phyloP scores from a whole-genome alignment of 37 sponge, comb jelly and placozoan species.

The Geodia barretti region DNA sequence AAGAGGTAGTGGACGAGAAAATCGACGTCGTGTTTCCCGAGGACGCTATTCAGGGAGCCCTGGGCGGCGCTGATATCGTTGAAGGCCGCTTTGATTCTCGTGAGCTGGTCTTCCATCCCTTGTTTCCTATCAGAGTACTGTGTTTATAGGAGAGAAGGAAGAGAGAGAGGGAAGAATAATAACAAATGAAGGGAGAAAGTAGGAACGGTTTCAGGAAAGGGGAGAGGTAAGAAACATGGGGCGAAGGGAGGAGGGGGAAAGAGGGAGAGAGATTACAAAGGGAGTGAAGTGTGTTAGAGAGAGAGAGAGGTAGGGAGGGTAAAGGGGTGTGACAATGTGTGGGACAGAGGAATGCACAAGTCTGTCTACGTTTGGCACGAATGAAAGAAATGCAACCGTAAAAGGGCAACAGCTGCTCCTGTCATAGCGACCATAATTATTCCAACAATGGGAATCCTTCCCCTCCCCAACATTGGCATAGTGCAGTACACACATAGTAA shows the following conservation, averaged over 20 bases:
- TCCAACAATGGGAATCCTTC: no score
- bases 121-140: not conserved
- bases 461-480: no score
- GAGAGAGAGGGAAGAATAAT: not conserved
- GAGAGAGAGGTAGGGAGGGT: not conserved
- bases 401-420: no score
- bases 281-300: not conserved
- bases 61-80: conserved; percentile 13
- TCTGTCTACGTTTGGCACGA: no score
- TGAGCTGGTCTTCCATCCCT: conserved; percentile 25
- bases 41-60: conserved; percentile 40
- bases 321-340: no score
- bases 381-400: no score
- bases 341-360: no score
- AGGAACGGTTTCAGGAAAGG: not conserved
- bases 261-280: conserved; percentile 1
- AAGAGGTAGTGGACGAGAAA: conserved; percentile 40
- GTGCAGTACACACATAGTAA: no score
- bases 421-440: no score
- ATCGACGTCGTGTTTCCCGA: conserved; percentile 20
- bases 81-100: conserved; percentile 2
- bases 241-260: not conserved
- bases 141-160: conserved; percentile 9
- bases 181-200: not conserved
- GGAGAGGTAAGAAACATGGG: not conserved